phyloP scores from a whole-genome alignment of 2,113 vertebrate genomes.

The Tonatia bakeri region DNA sequence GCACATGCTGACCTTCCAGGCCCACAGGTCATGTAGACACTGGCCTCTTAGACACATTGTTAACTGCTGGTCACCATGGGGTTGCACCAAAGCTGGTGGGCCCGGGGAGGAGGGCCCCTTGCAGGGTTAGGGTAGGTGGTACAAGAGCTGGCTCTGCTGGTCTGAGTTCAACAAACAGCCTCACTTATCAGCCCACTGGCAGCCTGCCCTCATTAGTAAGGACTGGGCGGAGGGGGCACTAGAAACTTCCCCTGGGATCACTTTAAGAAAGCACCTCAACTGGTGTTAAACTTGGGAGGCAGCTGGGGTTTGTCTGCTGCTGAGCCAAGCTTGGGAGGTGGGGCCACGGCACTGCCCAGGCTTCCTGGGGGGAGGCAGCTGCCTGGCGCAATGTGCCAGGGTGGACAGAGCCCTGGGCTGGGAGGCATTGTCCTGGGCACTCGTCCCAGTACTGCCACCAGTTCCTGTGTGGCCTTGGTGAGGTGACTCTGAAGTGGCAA shows the following conservation, averaged over 20 bases:
- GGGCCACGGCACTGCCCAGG: background rate
- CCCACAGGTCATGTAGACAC: rapidly evolving
- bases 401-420: background rate
- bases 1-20: background rate
- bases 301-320: background rate
- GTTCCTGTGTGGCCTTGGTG: background rate
- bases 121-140: background rate
- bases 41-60: background rate
- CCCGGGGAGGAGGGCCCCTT: background rate
- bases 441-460: background rate
- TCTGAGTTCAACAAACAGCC: background rate
- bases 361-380: background rate
- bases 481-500: background rate
- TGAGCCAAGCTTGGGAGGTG: rapidly evolving
- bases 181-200: rapidly evolving
- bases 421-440: background rate
- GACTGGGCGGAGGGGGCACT: background rate
- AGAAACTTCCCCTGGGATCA: rapidly evolving
- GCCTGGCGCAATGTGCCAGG: background rate
- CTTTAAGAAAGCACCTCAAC: background rate
- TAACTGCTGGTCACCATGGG: background rate
- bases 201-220: background rate
- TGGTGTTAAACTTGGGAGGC: background rate
- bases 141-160: background rate
- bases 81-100: background rate